Percentiles rank a stretch among this genome's conserved stretches.
Conservation (phyloP, 2,113 vertebrate genomes). For the Carassius auratus region DNA sequence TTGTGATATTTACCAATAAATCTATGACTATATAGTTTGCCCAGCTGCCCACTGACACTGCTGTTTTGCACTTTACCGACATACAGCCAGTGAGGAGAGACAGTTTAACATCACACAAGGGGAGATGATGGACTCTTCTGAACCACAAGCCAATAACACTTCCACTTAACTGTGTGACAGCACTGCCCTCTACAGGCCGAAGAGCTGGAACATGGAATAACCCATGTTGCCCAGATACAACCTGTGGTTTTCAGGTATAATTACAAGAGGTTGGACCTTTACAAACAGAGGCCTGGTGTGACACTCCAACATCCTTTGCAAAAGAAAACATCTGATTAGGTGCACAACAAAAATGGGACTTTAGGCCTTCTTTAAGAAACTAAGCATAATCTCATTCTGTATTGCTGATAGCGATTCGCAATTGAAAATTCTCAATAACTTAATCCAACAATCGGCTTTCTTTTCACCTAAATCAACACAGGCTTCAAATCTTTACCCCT, state of each 20-base stretch:
- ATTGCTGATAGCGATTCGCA: background rate
- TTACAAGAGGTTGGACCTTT: constrained; percentile 16
- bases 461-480: constrained; percentile 8
- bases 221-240: constrained; percentile 8
- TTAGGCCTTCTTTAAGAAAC: background rate
- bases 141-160: background rate
- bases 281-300: constrained; percentile 21
- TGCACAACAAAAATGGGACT: background rate
- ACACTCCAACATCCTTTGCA: constrained; percentile 19
- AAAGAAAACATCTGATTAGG: constrained; percentile 25
- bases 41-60: constrained; percentile 24
- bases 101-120: constrained; percentile 47
- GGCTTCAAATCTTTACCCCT: constrained; percentile 8
- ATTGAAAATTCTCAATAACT: background rate
- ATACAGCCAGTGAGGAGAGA: constrained; percentile 34
- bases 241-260: constrained; percentile 42
- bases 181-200: constrained; percentile 53
- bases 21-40: background rate
- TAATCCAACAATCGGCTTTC: background rate
- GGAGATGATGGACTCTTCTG: background rate
- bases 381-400: background rate
- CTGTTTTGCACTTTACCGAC: constrained; percentile 24
- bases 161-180: constrained; percentile 31
- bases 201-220: background rate
- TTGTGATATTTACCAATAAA: background rate